Evolutionary conservation across 2,888 invertebrate species (phyloP).

Genomic region (Acanthosepion esculentum): DNA sequence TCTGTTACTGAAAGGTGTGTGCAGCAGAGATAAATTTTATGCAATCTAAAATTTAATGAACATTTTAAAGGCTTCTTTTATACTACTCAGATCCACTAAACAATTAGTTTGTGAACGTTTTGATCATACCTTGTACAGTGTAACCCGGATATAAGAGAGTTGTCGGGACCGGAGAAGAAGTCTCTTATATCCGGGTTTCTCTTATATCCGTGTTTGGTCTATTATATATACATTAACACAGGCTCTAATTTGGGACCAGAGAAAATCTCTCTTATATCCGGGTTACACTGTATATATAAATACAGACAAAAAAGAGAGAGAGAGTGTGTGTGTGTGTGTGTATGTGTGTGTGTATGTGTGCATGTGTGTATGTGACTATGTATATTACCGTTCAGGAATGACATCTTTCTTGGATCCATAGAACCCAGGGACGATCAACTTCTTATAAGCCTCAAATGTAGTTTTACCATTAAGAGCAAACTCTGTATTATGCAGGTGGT

Average conservation of each 20-base stretch:
- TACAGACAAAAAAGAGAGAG: too few relatives aligned
- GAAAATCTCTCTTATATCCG: too few relatives aligned
- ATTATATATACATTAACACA: too few relatives aligned
- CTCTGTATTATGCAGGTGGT: background rate
- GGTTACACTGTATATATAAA: too few relatives aligned
- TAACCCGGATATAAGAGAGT: too few relatives aligned
- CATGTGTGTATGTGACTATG: background rate
- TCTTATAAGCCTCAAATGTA: slow-evolving; percentile 66
- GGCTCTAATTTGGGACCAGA: too few relatives aligned
- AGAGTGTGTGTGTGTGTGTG: background rate
- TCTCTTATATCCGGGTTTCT: too few relatives aligned
- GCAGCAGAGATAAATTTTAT: too few relatives aligned
- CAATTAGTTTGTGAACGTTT: background rate
- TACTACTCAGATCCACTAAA: background rate
- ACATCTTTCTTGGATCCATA: slow-evolving; percentile 59
- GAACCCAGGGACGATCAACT: slow-evolving; percentile 68
- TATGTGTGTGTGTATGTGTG: background rate
- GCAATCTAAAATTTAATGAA: background rate
- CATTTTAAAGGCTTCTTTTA: background rate
- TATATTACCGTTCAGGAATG: slow-evolving; percentile 40
- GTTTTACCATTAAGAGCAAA: background rate
- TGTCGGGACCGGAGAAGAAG: too few relatives aligned
- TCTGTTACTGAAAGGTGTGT: too few relatives aligned
- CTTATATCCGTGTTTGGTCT: too few relatives aligned
- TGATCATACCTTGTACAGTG: too few relatives aligned